Evolutionary conservation across 2,113 vertebrate genomes (phyloP).

Genomic region (Litocranius walleri): DNA sequence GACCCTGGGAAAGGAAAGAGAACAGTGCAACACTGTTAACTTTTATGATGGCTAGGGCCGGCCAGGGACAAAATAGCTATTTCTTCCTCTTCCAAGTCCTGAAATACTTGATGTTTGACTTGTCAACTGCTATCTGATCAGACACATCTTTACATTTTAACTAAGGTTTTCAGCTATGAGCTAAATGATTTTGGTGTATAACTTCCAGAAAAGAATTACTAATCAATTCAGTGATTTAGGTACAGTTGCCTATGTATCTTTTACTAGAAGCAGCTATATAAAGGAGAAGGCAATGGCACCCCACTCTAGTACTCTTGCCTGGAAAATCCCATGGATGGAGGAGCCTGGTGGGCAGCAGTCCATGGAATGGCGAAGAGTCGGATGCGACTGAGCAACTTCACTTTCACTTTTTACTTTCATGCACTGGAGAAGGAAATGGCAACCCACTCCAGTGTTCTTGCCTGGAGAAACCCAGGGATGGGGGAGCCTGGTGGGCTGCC

Average conservation of each 20-base stretch:
- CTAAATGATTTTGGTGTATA: not conserved
- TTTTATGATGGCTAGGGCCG: not conserved
- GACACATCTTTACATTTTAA: not conserved
- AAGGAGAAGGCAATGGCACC: not conserved
- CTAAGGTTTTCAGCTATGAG: not conserved
- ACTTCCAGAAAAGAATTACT: not conserved
- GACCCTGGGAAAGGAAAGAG: not conserved
- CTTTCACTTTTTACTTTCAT: no score
- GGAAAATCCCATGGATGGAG: no score
- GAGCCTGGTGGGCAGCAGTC: no score
- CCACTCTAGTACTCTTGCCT: no score
- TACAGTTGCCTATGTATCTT: not conserved
- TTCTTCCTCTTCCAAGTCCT: not conserved
- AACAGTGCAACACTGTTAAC: not conserved
- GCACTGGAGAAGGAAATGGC: no score
- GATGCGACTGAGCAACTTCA: no score
- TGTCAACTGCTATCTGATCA: not conserved
- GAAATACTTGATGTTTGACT: not conserved
- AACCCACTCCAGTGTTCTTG: no score
- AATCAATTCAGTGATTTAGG: not conserved
- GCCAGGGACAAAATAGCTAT: not conserved
- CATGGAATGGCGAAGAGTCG: rapidly evolving
- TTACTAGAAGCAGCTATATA: not conserved
- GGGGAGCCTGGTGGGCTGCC: no score
- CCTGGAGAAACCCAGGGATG: no score